phyloP scores from a whole-genome alignment of 2,113 vertebrate genomes.

The Anoplopoma fimbria region DNA sequence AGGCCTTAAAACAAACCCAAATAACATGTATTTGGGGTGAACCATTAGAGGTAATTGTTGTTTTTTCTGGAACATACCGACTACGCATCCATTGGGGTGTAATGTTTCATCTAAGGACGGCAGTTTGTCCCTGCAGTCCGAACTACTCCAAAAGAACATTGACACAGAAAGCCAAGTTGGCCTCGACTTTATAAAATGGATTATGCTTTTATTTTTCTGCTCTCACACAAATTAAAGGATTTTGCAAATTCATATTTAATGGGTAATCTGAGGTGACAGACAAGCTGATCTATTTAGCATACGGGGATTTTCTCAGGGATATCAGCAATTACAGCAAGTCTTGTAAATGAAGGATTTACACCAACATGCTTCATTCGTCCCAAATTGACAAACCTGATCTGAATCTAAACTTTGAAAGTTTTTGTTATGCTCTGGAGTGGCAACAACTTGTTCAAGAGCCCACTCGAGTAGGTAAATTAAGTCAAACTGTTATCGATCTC shows the following conservation, averaged over 20 bases:
- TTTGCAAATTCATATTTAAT: conserved; percentile 11
- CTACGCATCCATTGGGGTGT: background rate
- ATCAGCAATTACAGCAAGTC: conserved; percentile 15
- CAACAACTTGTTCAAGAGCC: background rate
- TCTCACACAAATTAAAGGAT: background rate
- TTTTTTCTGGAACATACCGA: background rate
- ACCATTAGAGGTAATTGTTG: conserved; percentile 20
- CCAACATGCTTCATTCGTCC: conserved; percentile 30
- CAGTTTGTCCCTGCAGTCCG: background rate
- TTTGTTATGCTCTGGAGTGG: background rate
- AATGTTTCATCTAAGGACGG: background rate
- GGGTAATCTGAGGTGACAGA: conserved; percentile 5
- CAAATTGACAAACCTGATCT: background rate
- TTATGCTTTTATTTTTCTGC: conserved; percentile 1
- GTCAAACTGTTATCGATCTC: background rate
- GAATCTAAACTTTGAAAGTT: background rate
- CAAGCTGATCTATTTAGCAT: conserved; percentile 25
- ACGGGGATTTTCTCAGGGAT: conserved; percentile 23
- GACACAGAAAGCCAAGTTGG: conserved; percentile 9
- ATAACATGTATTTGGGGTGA: conserved; percentile 1
- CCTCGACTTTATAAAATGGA: background rate
- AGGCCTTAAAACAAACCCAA: conserved; percentile 15
- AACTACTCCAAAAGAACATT: conserved; percentile 1
- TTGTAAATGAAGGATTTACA: conserved; percentile 56
- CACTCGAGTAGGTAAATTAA: background rate